Conservation (phyloP, 1,140 invertebrate genomes). For the Drosophila subobscura region DNA sequence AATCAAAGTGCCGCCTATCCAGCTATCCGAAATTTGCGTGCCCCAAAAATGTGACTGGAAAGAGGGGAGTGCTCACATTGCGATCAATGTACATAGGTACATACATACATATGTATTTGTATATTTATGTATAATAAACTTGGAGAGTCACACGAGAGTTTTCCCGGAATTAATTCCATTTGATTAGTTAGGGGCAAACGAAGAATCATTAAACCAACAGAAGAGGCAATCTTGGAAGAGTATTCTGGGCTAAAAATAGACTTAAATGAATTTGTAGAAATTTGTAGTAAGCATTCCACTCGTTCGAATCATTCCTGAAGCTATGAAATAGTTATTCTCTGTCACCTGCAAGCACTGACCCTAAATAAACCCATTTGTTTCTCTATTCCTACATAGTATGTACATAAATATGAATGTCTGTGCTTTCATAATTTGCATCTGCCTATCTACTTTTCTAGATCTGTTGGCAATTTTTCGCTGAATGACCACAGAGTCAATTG, state of each 20-base stretch:
- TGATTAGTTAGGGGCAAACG: neutral
- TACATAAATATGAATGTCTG: no score
- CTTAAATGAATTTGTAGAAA: no score
- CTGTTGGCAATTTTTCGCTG: neutral
- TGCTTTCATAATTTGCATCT: neutral
- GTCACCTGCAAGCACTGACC: no score
- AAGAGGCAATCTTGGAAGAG: neutral
- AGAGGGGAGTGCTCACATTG: constrained; percentile 17
- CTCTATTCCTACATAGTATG: no score
- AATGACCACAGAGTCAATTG: constrained; percentile 22
- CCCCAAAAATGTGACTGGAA: constrained; percentile 34
- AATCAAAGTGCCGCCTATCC: constrained; percentile 71
- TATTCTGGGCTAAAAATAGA: no score
- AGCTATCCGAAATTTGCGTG: constrained; percentile 32
- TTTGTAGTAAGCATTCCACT: no score
- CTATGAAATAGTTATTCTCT: no score
- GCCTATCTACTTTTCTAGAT: neutral
- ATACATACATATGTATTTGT: no score
- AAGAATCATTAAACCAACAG: neutral
- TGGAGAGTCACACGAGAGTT: constrained; percentile 27
- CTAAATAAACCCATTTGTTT: no score
- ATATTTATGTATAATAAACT: constrained; percentile 3
- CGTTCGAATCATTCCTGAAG: no score
- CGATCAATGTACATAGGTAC: neutral
- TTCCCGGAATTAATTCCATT: constrained; percentile 20